These are phyloP conservation scores for Boleophthalmus pectinirostris DNA, from an alignment of 2,113 vertebrate species.

Conservation along the genomic window DNA sequence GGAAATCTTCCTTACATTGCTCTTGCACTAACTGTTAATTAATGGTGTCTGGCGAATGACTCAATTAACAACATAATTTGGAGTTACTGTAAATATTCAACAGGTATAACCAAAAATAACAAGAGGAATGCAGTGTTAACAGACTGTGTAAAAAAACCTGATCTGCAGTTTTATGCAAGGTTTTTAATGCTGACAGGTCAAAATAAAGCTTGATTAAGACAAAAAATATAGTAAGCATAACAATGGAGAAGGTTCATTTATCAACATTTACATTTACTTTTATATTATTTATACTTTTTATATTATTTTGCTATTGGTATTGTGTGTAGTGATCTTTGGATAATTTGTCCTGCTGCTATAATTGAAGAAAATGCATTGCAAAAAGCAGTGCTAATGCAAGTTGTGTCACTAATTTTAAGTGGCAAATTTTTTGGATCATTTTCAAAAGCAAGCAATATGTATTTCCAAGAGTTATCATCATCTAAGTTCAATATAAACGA, in stretches of 20 bases:
- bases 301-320: too few species aligned
- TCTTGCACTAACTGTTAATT: conserved; percentile 43
- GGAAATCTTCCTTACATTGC: conserved; percentile 46
- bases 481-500: not conserved
- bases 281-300: not conserved
- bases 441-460: not conserved
- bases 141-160: not conserved
- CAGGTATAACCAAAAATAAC: not conserved
- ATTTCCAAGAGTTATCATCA: not conserved
- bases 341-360: too few species aligned
- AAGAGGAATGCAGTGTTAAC: not conserved
- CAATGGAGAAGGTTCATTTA: not conserved
- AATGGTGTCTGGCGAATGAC: conserved; percentile 33
- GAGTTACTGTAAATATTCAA: not conserved
- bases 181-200: too few species aligned
- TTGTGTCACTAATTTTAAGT: conserved; percentile 1
- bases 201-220: too few species aligned
- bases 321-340: too few species aligned
- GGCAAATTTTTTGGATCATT: conserved; percentile 28
- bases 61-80: conserved; percentile 40
- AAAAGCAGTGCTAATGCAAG: not conserved
- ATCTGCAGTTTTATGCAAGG: too few species aligned
- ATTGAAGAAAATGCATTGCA: too few species aligned
- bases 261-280: not conserved
- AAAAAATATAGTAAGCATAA: not conserved